phyloP scores from a whole-genome alignment of 2,113 vertebrate genomes.

The Paracanthobrama guichenoti region DNA sequence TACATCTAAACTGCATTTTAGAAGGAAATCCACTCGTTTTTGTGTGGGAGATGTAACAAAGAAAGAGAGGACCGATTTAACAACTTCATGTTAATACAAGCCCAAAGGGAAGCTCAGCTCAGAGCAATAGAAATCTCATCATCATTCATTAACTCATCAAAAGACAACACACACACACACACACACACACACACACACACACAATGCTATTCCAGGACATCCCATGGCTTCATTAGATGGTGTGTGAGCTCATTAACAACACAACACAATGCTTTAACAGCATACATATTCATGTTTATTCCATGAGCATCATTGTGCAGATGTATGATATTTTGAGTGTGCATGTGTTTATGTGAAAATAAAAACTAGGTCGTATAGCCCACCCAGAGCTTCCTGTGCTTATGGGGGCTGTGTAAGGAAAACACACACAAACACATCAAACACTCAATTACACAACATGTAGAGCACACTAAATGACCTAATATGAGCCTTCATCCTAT shows the following conservation, averaged over 20 bases:
- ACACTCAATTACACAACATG: constrained; percentile 32
- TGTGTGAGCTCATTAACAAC: constrained; percentile 28
- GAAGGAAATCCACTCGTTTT: neutral
- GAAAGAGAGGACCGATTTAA: constrained; percentile 14
- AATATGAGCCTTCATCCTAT: constrained; percentile 8
- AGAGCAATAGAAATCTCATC: constrained; percentile 42
- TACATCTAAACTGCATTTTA: neutral
- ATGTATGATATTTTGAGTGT: neutral
- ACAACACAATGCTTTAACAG: constrained; percentile 41
- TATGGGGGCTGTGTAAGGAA: constrained; percentile 30
- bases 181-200: neutral
- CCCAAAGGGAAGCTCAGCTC: constrained; percentile 26
- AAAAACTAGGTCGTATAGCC: constrained; percentile 51
- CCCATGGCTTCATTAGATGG: constrained; percentile 29
- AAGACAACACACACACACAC: constrained; percentile 37
- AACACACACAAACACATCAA: constrained; percentile 20
- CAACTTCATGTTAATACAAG: constrained; percentile 34
- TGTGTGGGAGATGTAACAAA: neutral
- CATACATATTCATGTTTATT: constrained; percentile 45
- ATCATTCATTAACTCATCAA: constrained; percentile 48
- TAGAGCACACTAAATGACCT: constrained; percentile 9
- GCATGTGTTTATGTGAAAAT: neutral
- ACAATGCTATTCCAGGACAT: constrained; percentile 24
- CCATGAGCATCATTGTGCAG: neutral
- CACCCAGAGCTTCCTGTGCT: constrained; percentile 47